Evolutionary conservation across 2,888 invertebrate genomes (phyloP).

Genomic region (Tiphia femorata): DNA sequence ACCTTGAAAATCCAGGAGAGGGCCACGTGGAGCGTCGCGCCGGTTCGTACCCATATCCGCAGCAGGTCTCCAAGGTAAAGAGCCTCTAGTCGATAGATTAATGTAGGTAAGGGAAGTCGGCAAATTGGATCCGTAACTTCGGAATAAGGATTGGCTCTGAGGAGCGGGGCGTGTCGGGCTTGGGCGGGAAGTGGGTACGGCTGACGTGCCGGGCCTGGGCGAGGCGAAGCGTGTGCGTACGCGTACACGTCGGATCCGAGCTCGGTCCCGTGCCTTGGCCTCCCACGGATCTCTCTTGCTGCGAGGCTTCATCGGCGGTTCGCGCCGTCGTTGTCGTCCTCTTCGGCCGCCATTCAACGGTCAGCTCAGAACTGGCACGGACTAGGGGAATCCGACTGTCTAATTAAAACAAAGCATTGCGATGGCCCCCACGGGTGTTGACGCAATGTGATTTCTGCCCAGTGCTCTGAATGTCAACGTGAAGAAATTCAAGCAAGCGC

Average conservation of each 20-base stretch:
- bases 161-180: slow-evolving; percentile 75
- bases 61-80: slow-evolving; percentile 80
- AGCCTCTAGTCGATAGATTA: slow-evolving; percentile 78
- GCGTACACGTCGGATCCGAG: too few relatives aligned
- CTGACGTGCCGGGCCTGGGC: too few relatives aligned
- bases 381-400: slow-evolving; percentile 9
- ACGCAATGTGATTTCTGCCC: slow-evolving; percentile 76
- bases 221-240: too few relatives aligned
- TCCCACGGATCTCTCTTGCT: too few relatives aligned
- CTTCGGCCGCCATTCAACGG: too few relatives aligned
- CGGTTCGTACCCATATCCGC: slow-evolving; percentile 77
- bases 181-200: slow-evolving; percentile 67
- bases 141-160: slow-evolving; percentile 83
- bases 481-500: slow-evolving; percentile 77
- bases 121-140: slow-evolving; percentile 78
- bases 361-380: slow-evolving; percentile 10
- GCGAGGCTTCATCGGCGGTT: too few relatives aligned
- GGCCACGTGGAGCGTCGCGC: too few relatives aligned
- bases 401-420: slow-evolving; percentile 3
- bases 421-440: slow-evolving; percentile 13
- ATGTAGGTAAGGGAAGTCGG: slow-evolving; percentile 79
- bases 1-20: too few relatives aligned
- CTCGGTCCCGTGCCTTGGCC: too few relatives aligned
- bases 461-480: slow-evolving; percentile 76
- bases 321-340: too few relatives aligned